phyloP scores from a whole-genome alignment of 2,113 vertebrate species.

The Eurystomus gularis region DNA sequence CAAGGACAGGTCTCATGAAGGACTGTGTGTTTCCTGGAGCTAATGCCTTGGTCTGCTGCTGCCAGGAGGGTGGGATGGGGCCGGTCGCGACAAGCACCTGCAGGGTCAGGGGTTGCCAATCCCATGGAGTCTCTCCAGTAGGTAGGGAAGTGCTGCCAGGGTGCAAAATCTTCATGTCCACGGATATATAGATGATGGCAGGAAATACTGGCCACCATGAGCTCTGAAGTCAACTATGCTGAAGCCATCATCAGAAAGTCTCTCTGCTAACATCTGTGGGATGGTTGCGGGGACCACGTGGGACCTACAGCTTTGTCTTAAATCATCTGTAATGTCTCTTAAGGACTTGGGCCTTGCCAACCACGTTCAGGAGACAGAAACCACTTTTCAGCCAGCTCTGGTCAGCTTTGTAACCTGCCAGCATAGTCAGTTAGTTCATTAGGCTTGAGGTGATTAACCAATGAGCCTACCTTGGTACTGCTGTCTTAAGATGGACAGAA shows the following conservation, averaged over 20 bases:
- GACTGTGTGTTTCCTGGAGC: background rate
- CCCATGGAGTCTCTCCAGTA: no score
- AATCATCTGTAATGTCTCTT: background rate
- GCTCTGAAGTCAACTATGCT: background rate
- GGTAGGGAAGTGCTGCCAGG: background rate
- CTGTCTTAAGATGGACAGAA: background rate
- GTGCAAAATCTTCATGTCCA: no score
- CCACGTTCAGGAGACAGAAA: background rate
- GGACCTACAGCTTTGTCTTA: background rate
- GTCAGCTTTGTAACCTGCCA: background rate
- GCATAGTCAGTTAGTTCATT: background rate
- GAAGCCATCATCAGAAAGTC: background rate
- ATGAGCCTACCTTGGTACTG: background rate
- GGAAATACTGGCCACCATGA: background rate
- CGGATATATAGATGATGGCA: accelerated
- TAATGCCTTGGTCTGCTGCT: background rate
- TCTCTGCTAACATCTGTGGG: background rate
- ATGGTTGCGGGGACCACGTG: background rate
- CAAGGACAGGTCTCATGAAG: background rate
- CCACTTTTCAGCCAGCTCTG: background rate
- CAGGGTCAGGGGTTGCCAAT: background rate
- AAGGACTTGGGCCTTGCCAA: background rate
- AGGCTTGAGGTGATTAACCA: background rate
- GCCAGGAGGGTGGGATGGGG: accelerated
- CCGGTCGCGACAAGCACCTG: no score